Percentiles rank a stretch among this genome's conserved stretches.
Evolutionary conservation across 2,797 vertebrate genomes (phyloP).

Genomic region (Lophotriccus pileatus): DNA sequence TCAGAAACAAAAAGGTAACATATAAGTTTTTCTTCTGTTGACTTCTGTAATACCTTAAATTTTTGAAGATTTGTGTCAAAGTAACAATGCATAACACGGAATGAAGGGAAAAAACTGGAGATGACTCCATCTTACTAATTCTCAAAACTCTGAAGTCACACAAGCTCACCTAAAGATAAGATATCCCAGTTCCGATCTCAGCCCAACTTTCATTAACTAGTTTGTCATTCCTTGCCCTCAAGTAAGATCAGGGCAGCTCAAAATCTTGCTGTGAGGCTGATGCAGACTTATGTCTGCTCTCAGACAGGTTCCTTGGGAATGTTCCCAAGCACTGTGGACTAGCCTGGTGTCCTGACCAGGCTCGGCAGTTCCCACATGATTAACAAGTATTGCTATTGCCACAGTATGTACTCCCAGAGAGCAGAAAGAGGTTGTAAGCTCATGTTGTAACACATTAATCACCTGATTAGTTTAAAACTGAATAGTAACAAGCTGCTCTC

Average conservation of each 20-base stretch:
- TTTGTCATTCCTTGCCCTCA: background rate
- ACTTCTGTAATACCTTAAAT: background rate
- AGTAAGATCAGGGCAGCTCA: background rate
- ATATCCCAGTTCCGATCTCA: background rate
- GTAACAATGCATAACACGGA: background rate
- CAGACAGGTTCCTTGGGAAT: background rate
- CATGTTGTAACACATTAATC: background rate
- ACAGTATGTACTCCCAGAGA: background rate
- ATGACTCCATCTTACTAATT: background rate
- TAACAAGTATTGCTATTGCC: accelerated
- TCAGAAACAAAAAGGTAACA: background rate
- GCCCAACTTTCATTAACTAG: background rate
- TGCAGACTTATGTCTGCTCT: accelerated
- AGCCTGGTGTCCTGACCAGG: accelerated
- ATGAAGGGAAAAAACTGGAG: background rate
- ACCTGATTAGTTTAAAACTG: background rate
- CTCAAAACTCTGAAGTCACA: background rate
- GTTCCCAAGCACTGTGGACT: accelerated
- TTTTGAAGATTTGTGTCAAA: background rate
- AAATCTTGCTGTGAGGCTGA: background rate
- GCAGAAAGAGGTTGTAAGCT: accelerated
- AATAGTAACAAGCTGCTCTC: background rate
- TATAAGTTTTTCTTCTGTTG: background rate
- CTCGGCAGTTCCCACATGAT: accelerated
- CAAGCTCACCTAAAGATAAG: background rate